phyloP scores from a whole-genome alignment of 53 echinoderm and acorn worm genomes.

The Apostichopus leukothele region DNA sequence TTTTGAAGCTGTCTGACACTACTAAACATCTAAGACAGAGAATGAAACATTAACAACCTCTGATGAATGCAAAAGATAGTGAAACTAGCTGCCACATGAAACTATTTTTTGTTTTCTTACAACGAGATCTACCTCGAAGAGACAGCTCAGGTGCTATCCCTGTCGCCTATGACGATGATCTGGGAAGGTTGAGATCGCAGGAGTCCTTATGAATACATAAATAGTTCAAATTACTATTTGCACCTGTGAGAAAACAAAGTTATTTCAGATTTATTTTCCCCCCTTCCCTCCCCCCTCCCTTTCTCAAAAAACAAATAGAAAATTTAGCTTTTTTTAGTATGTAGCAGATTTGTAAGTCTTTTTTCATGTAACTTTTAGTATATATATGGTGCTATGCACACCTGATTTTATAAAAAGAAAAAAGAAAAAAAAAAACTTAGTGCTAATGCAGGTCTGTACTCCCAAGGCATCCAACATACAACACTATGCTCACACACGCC shows the following conservation, averaged over 20 bases:
- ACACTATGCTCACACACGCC: conserved; percentile 50
- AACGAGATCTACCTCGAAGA: neutral
- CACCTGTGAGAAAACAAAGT: conserved; percentile 18
- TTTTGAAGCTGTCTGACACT: neutral
- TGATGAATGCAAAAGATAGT: neutral
- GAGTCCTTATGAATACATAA: conserved; percentile 39
- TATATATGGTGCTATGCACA: conserved; percentile 32
- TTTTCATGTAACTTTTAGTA: neutral
- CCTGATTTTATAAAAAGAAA: conserved; percentile 29
- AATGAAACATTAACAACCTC: neutral
- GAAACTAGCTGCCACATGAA: neutral
- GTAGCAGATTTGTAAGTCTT: conserved; percentile 28
- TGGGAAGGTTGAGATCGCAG: neutral
- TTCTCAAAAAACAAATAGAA: conserved; percentile 3
- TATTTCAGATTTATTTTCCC: conserved; percentile 20
- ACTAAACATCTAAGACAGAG: neutral
- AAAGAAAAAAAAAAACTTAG: conserved; percentile 32
- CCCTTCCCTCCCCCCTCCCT: neutral
- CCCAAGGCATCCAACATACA: conserved; percentile 48
- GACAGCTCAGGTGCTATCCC: neutral
- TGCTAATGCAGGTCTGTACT: conserved; percentile 42
- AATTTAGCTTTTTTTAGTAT: neutral
- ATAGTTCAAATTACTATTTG: conserved; percentile 24
- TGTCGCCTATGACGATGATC: neutral
- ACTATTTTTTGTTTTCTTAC: neutral